These are phyloP conservation scores for Ancistrus triradiatus DNA, from an alignment of 2,113 vertebrate species.

Conservation along the genomic window DNA sequence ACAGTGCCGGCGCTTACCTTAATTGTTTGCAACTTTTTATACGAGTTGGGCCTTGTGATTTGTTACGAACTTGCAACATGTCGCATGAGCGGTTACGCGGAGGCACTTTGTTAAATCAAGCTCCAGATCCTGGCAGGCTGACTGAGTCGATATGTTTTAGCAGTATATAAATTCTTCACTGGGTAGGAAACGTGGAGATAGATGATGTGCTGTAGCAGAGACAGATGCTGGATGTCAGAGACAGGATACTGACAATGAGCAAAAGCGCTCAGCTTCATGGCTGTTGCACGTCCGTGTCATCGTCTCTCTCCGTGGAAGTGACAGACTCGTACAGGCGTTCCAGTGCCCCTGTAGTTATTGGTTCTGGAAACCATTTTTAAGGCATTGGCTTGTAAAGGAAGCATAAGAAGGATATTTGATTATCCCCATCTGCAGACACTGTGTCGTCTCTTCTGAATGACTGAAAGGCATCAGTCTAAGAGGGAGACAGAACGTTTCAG, in stretches of 20 bases:
- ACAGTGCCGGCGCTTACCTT: neutral
- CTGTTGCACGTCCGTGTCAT: slow-evolving; percentile 38
- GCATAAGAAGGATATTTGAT: slow-evolving; percentile 62
- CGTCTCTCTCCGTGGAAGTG: slow-evolving; percentile 30
- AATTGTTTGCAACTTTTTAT: slow-evolving; percentile 10
- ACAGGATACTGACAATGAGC: slow-evolving; percentile 61
- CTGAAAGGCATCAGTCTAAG: slow-evolving; percentile 37
- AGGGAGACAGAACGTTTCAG: slow-evolving; percentile 9
- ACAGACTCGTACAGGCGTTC: slow-evolving; percentile 33
- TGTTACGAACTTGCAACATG: neutral
- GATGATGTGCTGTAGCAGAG: slow-evolving; percentile 51
- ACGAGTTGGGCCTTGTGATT: neutral
- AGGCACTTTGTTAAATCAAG: slow-evolving; percentile 43
- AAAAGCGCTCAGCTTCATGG: slow-evolving; percentile 61
- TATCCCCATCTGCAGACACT: slow-evolving; percentile 56
- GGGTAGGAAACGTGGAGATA: slow-evolving; percentile 47
- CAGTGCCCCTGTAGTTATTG: slow-evolving; percentile 57
- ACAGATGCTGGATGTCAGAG: slow-evolving; percentile 68
- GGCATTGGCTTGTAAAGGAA: slow-evolving; percentile 61
- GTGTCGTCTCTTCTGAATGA: slow-evolving; percentile 36
- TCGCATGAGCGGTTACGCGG: slow-evolving; percentile 12
- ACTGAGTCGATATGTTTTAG: slow-evolving; percentile 40
- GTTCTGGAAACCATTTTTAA: slow-evolving; percentile 58
- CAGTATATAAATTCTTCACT: slow-evolving; percentile 44
- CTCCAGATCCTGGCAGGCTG: slow-evolving; percentile 38